Evolutionary conservation across 1,140 invertebrate genomes (phyloP).

Genomic region (Rhagoletis pomonella): DNA sequence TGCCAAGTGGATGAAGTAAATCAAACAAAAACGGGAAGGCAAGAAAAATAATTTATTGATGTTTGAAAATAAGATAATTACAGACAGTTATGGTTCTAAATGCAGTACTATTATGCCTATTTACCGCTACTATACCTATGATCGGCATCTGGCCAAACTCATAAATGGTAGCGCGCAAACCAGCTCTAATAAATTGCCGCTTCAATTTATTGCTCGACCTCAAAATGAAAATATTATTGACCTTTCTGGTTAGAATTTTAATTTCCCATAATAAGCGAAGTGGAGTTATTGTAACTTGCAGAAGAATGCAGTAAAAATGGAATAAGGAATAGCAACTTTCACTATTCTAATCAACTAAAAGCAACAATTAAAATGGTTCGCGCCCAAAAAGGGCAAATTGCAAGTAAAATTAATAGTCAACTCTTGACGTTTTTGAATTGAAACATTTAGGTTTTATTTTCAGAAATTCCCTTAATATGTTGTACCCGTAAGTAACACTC

Average conservation of each 20-base stretch:
- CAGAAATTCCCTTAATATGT: too few relatives aligned
- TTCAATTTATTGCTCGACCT: not conserved
- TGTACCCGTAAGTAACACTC: not conserved
- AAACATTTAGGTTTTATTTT: not conserved
- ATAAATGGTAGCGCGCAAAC: slow-evolving; percentile 9
- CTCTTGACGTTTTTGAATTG: not conserved
- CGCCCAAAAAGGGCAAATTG: not conserved
- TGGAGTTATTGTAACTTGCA: not conserved
- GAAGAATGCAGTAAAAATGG: not conserved
- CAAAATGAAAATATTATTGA: not conserved
- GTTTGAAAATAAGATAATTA: not conserved
- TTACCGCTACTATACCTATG: too few relatives aligned
- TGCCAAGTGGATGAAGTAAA: not conserved
- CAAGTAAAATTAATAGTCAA: not conserved
- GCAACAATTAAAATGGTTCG: not conserved
- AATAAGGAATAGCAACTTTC: not conserved
- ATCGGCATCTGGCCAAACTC: not conserved
- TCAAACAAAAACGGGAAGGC: not conserved
- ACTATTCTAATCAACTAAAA: not conserved
- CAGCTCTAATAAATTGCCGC: not conserved
- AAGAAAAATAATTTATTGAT: too few relatives aligned
- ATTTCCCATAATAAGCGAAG: not conserved
- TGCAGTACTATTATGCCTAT: not conserved
- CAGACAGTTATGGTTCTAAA: not conserved
- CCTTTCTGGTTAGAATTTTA: not conserved